Base-by-base conservation (phyloP, 2,113 vertebrate genomes). In the Ascaphus truei region DNA sequence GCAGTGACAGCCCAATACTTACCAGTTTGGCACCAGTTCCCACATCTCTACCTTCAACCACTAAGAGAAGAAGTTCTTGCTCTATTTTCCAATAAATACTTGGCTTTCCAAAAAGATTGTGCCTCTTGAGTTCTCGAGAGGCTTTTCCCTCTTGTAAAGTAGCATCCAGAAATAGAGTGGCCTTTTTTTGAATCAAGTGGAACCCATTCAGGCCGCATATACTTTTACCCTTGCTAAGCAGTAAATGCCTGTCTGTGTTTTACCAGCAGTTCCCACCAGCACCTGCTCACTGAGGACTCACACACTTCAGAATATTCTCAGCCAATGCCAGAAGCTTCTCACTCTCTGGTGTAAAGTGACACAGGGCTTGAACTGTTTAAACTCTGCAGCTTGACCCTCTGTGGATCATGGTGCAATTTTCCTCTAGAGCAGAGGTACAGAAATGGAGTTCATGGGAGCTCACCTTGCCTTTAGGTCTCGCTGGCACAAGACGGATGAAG, bases 391-490 rank as follows among this genome's bases (percentile, higher is more conserved):
- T 73, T 74, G 72, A 75, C 73, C 71, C 77, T 68, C 16, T 64
- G 72, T 0, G 0, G 57, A 73, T 69, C 8, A 61, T 37, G n/a
- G 25, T 69, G 15, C 36, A 30, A 8, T 16, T 11, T 18, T 15
- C 39, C 20, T 37, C 30, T 39, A 11, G 13, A 16, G 6, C 23
- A 31, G 43, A 61, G 13, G 37, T 26, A 12, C 47, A 30, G 52
- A 51, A 73, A 77, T 92, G 77, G 91, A 92, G 1, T 89, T 87
- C 53, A 83, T 88, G 62, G 92, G 81, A 16, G 93, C 93, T 2
- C 95, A 98, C 76, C 88, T 93, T 66, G 95, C 94, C 1, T 94
- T 98, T 72, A 86, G 84, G 63, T 91, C 92, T 0, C 93, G 92
- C 73, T 98, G 96, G 95, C 88, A 90, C 50, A 86, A 89, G 75